Conservation (phyloP, 1,140 invertebrate genomes). For the Plutomurus gul region DNA sequence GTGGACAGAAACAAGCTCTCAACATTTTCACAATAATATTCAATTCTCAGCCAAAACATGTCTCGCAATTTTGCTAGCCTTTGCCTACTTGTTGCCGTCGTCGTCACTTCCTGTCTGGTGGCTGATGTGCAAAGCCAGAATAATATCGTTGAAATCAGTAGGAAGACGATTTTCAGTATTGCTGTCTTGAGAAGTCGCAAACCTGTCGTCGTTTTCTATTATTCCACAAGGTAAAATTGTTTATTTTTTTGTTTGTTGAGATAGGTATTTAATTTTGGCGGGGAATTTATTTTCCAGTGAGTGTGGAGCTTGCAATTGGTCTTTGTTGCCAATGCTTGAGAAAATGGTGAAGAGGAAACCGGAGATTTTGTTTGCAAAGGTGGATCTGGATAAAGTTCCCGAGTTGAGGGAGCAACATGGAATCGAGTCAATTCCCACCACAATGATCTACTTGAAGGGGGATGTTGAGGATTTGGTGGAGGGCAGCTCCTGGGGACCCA, state of each 20-base stretch:
- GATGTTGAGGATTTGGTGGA: neutral
- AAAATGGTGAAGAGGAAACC: constrained; percentile 1
- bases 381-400: constrained; percentile 15
- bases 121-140: neutral
- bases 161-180: neutral
- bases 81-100: constrained; percentile 10
- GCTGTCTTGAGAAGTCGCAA: neutral
- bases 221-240: neutral
- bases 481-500: neutral
- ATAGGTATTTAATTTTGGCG: neutral
- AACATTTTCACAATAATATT: neutral
- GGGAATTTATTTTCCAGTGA: neutral
- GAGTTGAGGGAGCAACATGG: neutral
- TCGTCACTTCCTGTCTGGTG: neutral
- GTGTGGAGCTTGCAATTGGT: neutral
- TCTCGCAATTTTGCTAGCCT: constrained; percentile 9
- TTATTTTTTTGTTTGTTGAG: neutral
- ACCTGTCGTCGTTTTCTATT: constrained; percentile 14
- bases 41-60: neutral
- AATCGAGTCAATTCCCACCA: neutral
- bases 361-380: constrained; percentile 6
- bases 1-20: neutral
- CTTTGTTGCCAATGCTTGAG: neutral
- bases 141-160: constrained; percentile 2
- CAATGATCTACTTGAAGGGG: neutral